Percentiles rank a stretch among this genome's conserved stretches.
Evolutionary conservation across 2,888 invertebrate species (phyloP).

Genomic region (Harpagoxenus sublaevis): DNA sequence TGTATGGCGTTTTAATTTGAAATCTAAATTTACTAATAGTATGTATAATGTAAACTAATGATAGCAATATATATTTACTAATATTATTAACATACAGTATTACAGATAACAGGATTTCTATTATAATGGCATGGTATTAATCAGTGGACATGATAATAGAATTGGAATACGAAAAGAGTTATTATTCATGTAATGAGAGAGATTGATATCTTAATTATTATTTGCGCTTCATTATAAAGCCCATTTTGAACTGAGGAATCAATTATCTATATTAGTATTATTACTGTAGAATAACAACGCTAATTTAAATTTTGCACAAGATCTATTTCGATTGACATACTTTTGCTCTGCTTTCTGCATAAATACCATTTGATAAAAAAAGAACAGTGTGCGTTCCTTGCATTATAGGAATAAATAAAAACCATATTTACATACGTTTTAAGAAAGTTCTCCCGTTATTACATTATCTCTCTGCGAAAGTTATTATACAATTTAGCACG

Average conservation of each 20-base stretch:
- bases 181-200: neutral
- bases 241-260: neutral
- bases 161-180: neutral
- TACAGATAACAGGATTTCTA: neutral
- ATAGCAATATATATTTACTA: neutral
- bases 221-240: neutral
- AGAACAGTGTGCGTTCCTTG: conserved; percentile 64
- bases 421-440: conserved; percentile 74
- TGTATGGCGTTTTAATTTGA: neutral
- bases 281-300: too few relatives aligned
- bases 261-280: neutral
- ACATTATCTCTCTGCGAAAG: conserved; percentile 15
- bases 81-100: neutral
- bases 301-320: neutral
- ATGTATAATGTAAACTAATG: neutral
- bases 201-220: neutral
- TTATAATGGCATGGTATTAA: neutral
- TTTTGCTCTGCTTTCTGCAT: conserved; percentile 15
- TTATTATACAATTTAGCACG: conserved; percentile 55
- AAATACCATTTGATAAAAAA: conserved; percentile 4
- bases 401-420: conserved; percentile 74
- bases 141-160: neutral
- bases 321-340: neutral
- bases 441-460: conserved; percentile 49
- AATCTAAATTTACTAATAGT: conserved; percentile 13